Evolutionary conservation across 2,113 vertebrate genomes (phyloP).

Genomic region (Prochilodus magdalenae): DNA sequence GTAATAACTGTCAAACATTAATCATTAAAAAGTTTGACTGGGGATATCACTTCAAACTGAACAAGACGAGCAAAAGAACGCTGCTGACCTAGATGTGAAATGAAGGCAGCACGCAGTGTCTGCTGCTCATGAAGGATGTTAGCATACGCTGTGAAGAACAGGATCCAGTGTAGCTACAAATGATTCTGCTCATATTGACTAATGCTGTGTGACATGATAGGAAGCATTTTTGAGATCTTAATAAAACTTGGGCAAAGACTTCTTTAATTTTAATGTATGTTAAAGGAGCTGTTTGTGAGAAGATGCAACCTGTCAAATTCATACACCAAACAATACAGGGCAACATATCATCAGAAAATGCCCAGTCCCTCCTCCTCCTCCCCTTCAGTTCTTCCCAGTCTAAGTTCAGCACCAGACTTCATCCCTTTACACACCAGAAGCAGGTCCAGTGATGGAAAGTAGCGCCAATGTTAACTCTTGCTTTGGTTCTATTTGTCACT

Average conservation of each 20-base stretch:
- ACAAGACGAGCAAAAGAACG: slow-evolving; percentile 5
- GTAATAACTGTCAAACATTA: slow-evolving; percentile 33
- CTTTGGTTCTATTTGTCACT: too few species aligned
- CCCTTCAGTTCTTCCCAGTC: too few species aligned
- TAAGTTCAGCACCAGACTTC: too few species aligned
- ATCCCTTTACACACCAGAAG: too few species aligned
- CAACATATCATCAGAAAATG: too few species aligned
- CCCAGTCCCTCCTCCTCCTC: too few species aligned
- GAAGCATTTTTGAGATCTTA: background rate
- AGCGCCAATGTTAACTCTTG: too few species aligned
- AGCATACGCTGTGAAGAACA: background rate
- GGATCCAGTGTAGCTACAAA: background rate
- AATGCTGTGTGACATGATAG: background rate
- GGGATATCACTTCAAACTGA: slow-evolving; percentile 32
- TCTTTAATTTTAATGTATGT: too few species aligned
- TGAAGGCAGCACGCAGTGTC: slow-evolving; percentile 15
- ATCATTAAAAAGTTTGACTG: slow-evolving; percentile 31
- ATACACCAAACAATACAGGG: too few species aligned
- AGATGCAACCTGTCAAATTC: too few species aligned
- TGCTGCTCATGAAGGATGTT: slow-evolving; percentile 1
- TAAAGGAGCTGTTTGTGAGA: too few species aligned
- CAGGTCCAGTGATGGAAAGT: too few species aligned
- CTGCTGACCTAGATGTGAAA: slow-evolving; percentile 30
- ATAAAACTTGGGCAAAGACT: background rate
- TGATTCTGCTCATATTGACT: background rate